Evolutionary conservation across 2,888 invertebrate genomes (phyloP).

Genomic region (Xestia c-nigrum): DNA sequence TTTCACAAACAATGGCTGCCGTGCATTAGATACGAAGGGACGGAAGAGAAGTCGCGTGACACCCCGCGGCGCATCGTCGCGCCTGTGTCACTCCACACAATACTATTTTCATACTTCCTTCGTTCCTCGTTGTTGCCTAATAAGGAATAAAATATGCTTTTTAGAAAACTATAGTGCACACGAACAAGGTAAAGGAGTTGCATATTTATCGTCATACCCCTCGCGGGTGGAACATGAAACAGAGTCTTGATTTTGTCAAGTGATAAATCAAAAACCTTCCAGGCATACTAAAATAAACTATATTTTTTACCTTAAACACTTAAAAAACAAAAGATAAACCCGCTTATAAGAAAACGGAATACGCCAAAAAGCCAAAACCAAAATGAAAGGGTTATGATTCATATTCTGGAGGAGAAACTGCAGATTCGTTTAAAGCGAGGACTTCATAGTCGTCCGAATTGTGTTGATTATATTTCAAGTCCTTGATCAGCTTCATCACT

Average conservation of each 20-base stretch:
- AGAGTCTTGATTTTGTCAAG: not conserved
- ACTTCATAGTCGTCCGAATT: constrained; percentile 32
- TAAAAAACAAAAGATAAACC: not conserved
- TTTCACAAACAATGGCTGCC: constrained; percentile 73
- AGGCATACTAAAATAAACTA: not conserved
- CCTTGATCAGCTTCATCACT: constrained; percentile 64
- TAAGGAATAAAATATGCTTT: constrained; percentile 48
- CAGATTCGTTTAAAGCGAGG: constrained; percentile 52
- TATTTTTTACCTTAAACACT: constrained; percentile 17
- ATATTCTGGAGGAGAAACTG: constrained; percentile 58
- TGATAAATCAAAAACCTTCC: not conserved
- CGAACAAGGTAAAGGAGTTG: not conserved
- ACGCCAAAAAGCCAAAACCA: too few species aligned
- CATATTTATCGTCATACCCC: too few species aligned
- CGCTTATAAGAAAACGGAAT: constrained; percentile 11
- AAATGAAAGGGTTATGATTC: not conserved
- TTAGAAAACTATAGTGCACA: constrained; percentile 14
- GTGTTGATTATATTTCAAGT: constrained; percentile 60
- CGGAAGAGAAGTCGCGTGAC: constrained; percentile 68
- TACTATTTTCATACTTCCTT: constrained; percentile 63
- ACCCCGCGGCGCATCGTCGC: constrained; percentile 35
- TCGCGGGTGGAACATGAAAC: not conserved
- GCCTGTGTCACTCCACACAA: constrained; percentile 50
- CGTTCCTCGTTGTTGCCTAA: constrained; percentile 41
- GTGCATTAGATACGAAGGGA: constrained; percentile 69